phyloP scores from a whole-genome alignment of 2,888 invertebrate species.

The Chaetogeoica ovagalla region DNA sequence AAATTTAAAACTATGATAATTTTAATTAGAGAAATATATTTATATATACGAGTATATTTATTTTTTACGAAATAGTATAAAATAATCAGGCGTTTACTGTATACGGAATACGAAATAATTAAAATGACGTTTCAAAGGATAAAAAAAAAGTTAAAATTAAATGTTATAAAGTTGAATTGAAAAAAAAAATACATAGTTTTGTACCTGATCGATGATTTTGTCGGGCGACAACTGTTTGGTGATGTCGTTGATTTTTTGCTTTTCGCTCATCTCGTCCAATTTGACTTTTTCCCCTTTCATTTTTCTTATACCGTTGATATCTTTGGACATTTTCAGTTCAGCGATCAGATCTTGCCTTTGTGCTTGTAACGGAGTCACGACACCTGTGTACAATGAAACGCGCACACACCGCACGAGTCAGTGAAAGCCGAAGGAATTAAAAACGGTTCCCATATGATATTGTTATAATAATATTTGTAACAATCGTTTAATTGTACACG shows the following conservation, averaged over 20 bases:
- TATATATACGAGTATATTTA: no score
- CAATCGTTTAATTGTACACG: background rate
- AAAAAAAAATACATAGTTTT: background rate
- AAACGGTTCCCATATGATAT: slow-evolving; percentile 11
- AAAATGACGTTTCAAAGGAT: background rate
- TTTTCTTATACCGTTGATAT: slow-evolving; percentile 91
- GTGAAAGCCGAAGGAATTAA: slow-evolving; percentile 14
- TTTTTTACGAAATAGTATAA: no score
- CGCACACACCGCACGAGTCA: slow-evolving; percentile 9
- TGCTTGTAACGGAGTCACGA: slow-evolving; percentile 70
- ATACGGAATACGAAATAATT: no score
- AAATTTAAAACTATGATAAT: no score
- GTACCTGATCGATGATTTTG: slow-evolving; percentile 88
- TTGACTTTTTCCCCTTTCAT: slow-evolving; percentile 87
- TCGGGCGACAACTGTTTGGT: slow-evolving; percentile 81
- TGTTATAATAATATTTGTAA: background rate
- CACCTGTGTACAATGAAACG: slow-evolving; percentile 62
- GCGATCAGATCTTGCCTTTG: slow-evolving; percentile 87
- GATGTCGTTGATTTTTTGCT: slow-evolving; percentile 81
- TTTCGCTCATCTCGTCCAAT: slow-evolving; percentile 79
- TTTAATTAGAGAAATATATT: no score
- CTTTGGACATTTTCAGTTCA: slow-evolving; percentile 88
- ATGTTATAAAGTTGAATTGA: background rate
- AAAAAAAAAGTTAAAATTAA: background rate
- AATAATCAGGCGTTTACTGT: no score